Evolutionary conservation across 1,140 invertebrate genomes (phyloP), one percentile per base, ranked within the genome.

Genomic region (Diabrotica virgifera): DNA sequence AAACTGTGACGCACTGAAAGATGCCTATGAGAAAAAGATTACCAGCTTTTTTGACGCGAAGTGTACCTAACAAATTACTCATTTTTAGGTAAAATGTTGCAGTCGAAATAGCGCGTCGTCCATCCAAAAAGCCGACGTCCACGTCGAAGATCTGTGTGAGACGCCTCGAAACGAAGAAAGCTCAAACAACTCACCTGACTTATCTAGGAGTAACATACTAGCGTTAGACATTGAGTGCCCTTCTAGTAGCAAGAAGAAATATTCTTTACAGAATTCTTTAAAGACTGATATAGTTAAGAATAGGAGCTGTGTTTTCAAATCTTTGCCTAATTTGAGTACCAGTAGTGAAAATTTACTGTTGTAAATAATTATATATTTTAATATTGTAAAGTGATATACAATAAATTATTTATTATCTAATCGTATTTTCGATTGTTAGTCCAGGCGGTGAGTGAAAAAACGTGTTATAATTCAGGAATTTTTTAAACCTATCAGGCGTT

Each of bases 251-350:
- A 62, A 58, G 62, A 72, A 67, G 57, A 67, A 69, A 54, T 67
- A 56, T 60, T 70, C 68, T 46, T 52, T 67, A 55, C 52, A 69
- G 40, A 62, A 66, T 51, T 65, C 67, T 51, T 56, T 64, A 66
- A 75, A 75, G 73, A 75, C 73, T 75, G 73, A 75, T 12, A 59
- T 65, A 56, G 60, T 70, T 46, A 64, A 62, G 40, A 69, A 68
- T 62, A 69, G 62, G 24, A 75, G 68, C 58, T 73, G 70, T 64
- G 70, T 71, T 65, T 83, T 83, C 70, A 84, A 83, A 72, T 87
- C 85, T 70, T 80, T 87, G 79, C 86, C 85, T 78, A 87, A 87
- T 80, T 80, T 87, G 76, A 86, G 84, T 79, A 84, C 85, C 69
- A 84, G 82, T 76, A 84, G 84, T 77, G 85, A 87, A 76, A 84